phyloP scores from a whole-genome alignment of 2,888 invertebrate species.

The Heliconius aoede region DNA sequence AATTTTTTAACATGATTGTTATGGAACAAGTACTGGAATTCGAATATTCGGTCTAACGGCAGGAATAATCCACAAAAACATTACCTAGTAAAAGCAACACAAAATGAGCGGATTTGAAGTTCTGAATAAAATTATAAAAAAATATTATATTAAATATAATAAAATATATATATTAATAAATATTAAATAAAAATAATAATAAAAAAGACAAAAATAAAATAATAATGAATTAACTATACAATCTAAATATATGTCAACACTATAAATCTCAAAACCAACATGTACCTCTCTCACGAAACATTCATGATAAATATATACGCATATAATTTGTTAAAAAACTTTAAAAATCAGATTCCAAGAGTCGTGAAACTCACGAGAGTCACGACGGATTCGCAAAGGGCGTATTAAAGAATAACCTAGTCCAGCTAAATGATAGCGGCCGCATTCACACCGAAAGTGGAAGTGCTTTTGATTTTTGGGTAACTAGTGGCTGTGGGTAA shows the following conservation, averaged over 20 bases:
- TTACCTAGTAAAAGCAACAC: no score
- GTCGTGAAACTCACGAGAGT: slow-evolving; percentile 66
- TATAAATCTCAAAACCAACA: no score
- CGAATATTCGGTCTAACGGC: no score
- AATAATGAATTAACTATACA: background rate
- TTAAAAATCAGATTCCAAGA: slow-evolving; percentile 57
- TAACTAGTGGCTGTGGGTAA: background rate
- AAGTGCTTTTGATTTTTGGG: no score
- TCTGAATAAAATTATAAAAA: no score
- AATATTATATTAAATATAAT: no score
- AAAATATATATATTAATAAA: no score
- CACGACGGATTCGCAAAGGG: slow-evolving; percentile 64
- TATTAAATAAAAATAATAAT: no score
- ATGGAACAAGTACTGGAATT: no score
- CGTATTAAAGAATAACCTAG: slow-evolving; percentile 65
- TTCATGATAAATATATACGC: slow-evolving; percentile 32
- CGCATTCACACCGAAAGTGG: slow-evolving; percentile 54
- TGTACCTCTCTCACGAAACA: background rate
- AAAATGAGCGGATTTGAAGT: no score
- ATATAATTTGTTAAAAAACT: slow-evolving; percentile 49
- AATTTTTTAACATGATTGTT: no score
- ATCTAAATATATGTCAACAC: background rate
- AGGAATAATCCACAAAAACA: no score
- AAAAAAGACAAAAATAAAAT: background rate
- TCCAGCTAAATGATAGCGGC: slow-evolving; percentile 66